These are phyloP conservation scores for Drosophila carrolli DNA, from an alignment of 1,140 invertebrate species.

Conservation along the genomic window DNA sequence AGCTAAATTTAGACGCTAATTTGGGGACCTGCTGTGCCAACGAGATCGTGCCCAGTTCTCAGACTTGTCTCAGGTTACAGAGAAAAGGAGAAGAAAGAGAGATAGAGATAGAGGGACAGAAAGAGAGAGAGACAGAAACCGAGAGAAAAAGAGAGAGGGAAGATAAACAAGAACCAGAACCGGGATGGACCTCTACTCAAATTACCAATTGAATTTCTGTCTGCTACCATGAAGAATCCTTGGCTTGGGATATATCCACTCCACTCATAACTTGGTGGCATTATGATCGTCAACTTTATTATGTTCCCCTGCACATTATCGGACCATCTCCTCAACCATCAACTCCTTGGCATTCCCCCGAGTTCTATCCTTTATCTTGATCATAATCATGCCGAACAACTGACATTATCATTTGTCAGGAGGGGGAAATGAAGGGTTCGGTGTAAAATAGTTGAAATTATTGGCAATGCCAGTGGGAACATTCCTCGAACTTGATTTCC, in stretches of 20 bases:
- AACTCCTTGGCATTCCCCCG: neutral
- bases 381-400: slow-evolving; percentile 40
- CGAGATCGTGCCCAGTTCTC: slow-evolving; percentile 56
- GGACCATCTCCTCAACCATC: neutral
- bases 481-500: neutral
- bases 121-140: neutral
- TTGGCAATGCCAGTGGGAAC: slow-evolving; percentile 14
- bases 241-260: slow-evolving; percentile 26
- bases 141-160: neutral
- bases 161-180: slow-evolving; percentile 30
- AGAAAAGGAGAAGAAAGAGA: neutral
- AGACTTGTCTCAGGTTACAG: slow-evolving; percentile 46
- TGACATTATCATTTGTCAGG: slow-evolving; percentile 46
- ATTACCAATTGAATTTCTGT: slow-evolving; percentile 63
- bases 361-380: slow-evolving; percentile 21
- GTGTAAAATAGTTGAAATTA: slow-evolving; percentile 48
- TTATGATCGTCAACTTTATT: slow-evolving; percentile 55
- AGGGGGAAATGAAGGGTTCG: neutral
- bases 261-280: slow-evolving; percentile 51
- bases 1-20: slow-evolving; percentile 81
- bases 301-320: slow-evolving; percentile 15
- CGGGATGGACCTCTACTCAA: slow-evolving; percentile 43
- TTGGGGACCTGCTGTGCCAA: slow-evolving; percentile 66
- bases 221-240: slow-evolving; percentile 20
- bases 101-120: neutral